Base-by-base conservation (phyloP, 2,113 vertebrate genomes). In the Dolichallabes microphthalmus region DNA sequence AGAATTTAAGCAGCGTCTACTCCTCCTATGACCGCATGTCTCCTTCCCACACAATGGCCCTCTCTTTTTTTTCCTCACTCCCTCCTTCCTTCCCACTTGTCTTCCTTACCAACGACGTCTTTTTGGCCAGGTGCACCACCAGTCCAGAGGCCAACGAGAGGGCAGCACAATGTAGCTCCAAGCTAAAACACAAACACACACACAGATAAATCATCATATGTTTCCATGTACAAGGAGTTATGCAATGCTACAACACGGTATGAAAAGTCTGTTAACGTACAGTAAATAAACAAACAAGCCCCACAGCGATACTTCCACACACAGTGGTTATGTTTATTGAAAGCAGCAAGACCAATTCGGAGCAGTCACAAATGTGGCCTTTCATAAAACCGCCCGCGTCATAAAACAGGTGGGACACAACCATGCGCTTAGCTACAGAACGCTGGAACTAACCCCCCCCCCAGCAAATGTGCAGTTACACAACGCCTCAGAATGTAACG, bases 141-240 rank as follows among this genome's bases (percentile, higher is more conserved):
- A 98, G 86, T 74, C 85, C 95, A 53, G 98, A 98, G 57, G 95
- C 88, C 87, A 99, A 94, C 60, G 89, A 95, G 85, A 99, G 91
- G 85, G 95, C 93, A n/a, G 94, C 91, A 81, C 95, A 96, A 91
- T 96, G 96, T 84, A 96, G 90, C 93, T 97, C 96, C 93, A 94
- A 91, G 87, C 97, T 99, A 90, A 90, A 93, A 93, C 92, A 92
- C 89, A 88, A 12, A 84, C 57, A 86, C 60, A 86, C 60, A 93
- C 58, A 90, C 60, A 92, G 30, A 83, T 63, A 84, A 57, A 57
- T 39, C 53, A 57, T 73, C 25, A 52, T 73, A 74, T 83, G 50
- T n/a, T 64, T 75, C 19, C 17, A 76, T 75, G 58, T 53, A 22
- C 11, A 84, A 60, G 55, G 20, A 13, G 19, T 76, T 64, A 30